A percentile compares a stretch with the other conserved stretches of the same genome.
Conservation (phyloP, 2,888 invertebrate genomes). For the Caenorhabditis panamensis region DNA sequence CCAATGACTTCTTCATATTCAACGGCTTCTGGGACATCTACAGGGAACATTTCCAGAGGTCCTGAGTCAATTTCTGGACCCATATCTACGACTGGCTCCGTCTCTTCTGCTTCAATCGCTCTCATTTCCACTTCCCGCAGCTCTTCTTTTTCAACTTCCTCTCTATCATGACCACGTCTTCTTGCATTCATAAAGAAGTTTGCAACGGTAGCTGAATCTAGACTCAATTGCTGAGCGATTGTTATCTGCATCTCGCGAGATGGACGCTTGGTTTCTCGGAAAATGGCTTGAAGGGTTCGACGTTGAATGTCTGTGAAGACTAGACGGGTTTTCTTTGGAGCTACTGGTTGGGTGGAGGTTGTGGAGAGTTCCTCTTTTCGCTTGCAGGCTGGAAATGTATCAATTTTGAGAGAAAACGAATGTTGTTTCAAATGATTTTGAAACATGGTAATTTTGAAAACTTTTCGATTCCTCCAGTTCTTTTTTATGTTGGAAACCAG, state of each 20-base stretch:
- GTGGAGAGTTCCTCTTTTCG: constrained; percentile 76
- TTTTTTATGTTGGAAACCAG: too few relatives aligned
- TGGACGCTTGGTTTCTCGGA: constrained; percentile 80
- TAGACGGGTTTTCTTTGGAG: constrained; percentile 94
- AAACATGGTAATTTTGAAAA: too few relatives aligned
- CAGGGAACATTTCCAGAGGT: background rate
- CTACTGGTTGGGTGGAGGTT: constrained; percentile 25
- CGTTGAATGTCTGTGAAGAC: constrained; percentile 99
- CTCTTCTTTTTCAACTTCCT: background rate
- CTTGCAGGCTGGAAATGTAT: constrained; percentile 76
- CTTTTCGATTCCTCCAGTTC: too few relatives aligned
- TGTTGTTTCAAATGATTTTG: too few relatives aligned
- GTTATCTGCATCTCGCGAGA: constrained; percentile 80
- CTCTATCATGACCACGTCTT: constrained; percentile 85
- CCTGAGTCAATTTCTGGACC: too few relatives aligned
- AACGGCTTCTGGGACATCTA: background rate
- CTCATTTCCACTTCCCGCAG: background rate
- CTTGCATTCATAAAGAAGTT: constrained; percentile 99
- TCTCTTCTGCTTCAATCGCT: too few relatives aligned
- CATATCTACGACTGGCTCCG: too few relatives aligned
- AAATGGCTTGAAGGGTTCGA: constrained; percentile 89
- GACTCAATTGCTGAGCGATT: constrained; percentile 76
- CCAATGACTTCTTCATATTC: background rate
- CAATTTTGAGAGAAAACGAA: background rate
- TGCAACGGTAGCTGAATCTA: constrained; percentile 84